Evolutionary conservation across 2,113 vertebrate genomes (phyloP).

Genomic region (Leucoraja erinaceus): DNA sequence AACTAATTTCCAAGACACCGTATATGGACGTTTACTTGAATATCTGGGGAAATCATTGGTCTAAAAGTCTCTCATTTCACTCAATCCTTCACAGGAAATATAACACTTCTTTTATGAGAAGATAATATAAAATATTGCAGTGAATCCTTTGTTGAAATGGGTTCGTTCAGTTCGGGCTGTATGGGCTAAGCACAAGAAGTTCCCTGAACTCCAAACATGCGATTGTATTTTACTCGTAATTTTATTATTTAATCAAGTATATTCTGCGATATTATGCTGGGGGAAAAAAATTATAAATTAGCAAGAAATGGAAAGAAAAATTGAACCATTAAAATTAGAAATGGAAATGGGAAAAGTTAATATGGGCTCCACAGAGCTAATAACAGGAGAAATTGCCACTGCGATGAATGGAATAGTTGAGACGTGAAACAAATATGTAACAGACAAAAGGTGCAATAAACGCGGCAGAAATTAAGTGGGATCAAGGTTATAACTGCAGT

Average conservation of each 20-base stretch:
- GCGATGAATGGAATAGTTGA: too few relatives aligned
- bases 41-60: background rate
- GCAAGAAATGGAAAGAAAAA: too few relatives aligned
- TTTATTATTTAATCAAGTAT: background rate
- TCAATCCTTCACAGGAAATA: background rate
- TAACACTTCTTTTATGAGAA: background rate
- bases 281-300: too few relatives aligned
- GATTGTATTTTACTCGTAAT: background rate
- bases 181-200: background rate
- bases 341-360: too few relatives aligned
- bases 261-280: background rate
- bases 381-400: too few relatives aligned
- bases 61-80: background rate
- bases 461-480: too few relatives aligned
- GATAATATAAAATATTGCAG: background rate
- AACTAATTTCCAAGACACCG: background rate
- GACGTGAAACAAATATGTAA: too few relatives aligned
- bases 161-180: background rate
- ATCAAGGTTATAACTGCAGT: too few relatives aligned
- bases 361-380: too few relatives aligned
- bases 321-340: too few relatives aligned
- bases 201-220: background rate
- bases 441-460: too few relatives aligned
- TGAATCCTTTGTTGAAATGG: background rate
- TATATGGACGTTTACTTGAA: too few relatives aligned